Evolutionary conservation across 2,113 vertebrate genomes (phyloP).

Genomic region (Apus apus): DNA sequence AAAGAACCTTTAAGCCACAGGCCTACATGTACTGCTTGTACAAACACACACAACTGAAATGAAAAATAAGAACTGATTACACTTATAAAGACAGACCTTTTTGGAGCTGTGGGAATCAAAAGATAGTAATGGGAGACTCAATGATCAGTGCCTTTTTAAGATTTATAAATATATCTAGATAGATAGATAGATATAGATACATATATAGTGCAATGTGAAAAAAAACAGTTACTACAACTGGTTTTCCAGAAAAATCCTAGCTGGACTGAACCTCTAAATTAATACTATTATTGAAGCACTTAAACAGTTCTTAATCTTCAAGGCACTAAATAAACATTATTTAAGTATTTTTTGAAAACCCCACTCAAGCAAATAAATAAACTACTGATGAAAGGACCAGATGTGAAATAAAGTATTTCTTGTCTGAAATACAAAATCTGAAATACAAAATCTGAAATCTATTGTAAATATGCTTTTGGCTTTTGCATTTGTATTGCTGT

Average conservation of each 20-base stretch:
- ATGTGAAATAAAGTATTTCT: not conserved
- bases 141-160: not conserved
- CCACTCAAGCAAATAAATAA: not conserved
- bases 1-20: conserved; percentile 50
- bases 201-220: not conserved
- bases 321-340: not conserved
- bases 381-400: not conserved
- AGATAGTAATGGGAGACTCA: conserved; percentile 70
- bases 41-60: conserved; percentile 54
- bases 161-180: not conserved
- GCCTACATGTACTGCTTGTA: conserved; percentile 30
- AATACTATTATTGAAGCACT: not conserved
- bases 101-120: conserved; percentile 21
- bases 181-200: no score
- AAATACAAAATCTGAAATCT: not conserved
- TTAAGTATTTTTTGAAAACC: not conserved
- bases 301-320: not conserved
- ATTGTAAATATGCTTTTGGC: not conserved
- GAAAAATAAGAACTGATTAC: conserved; percentile 24
- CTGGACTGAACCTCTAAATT: not conserved
- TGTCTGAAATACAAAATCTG: not conserved
- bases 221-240: not conserved
- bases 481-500: not conserved
- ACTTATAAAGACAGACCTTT: conserved; percentile 7
- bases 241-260: not conserved